phyloP scores from a whole-genome alignment of 2,888 invertebrate species.

The Dioctria rufipes region DNA sequence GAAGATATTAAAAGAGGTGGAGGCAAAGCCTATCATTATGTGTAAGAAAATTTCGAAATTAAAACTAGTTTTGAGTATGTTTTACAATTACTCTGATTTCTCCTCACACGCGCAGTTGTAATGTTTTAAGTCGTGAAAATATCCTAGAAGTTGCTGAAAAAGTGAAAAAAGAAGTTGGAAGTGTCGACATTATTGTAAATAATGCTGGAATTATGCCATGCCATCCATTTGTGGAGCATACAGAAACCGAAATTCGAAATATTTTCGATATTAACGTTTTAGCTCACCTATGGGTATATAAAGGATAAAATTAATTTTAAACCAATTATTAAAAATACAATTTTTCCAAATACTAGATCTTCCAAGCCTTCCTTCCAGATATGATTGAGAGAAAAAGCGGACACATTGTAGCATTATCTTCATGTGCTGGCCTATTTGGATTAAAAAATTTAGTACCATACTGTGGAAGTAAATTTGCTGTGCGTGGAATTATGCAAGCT shows the following conservation, averaged over 20 bases:
- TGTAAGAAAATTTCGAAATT: conserved; percentile 65
- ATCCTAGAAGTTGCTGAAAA: conserved; percentile 77
- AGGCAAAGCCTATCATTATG: conserved; percentile 71
- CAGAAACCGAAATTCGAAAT: conserved; percentile 78
- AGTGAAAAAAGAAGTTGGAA: conserved; percentile 81
- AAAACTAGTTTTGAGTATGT: too few species aligned
- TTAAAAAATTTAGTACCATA: conserved; percentile 85
- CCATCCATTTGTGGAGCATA: conserved; percentile 78
- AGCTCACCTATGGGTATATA: conserved; percentile 85
- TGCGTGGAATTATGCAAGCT: conserved; percentile 87
- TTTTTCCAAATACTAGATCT: conserved; percentile 56
- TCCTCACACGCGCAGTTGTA: conserved; percentile 74
- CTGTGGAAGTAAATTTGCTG: conserved; percentile 86
- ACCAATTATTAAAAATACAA: background rate
- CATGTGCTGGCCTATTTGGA: conserved; percentile 84
- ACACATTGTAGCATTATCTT: conserved; percentile 83
- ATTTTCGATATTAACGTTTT: conserved; percentile 84
- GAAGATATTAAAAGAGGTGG: conserved; percentile 73
- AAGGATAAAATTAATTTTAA: background rate
- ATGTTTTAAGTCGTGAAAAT: conserved; percentile 81
- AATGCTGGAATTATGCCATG: conserved; percentile 93
- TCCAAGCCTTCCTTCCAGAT: conserved; percentile 84
- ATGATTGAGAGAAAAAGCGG: conserved; percentile 85
- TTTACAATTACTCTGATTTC: background rate
- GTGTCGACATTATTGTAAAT: conserved; percentile 84